Base-by-base conservation (phyloP, 1,140 invertebrate species). In the Rhopalosiphum maidis region DNA sequence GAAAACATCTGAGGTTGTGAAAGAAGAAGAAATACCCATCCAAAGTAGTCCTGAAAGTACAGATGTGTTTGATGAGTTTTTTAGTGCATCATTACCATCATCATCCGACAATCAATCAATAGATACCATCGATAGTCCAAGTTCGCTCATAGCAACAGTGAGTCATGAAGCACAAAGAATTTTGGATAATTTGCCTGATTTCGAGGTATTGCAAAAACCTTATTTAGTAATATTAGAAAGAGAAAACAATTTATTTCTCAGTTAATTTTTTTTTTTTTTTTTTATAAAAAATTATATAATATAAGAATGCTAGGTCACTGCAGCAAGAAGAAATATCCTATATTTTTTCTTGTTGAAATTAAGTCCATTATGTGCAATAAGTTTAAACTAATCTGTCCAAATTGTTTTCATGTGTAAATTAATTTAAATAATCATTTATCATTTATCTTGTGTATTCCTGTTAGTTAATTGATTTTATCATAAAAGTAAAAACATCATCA, bases 131-230 rank as follows among this genome's bases (percentile, higher is more conserved):
- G 68, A 91, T 37, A 48, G 35, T 51, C 30, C 41, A 51, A 91
- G 46, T 35, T 15, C 90, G 30, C 18, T 15, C 8, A 9, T 55
- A 25, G 9, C 51, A 90, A 91, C 87, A 83, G 30, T 92, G 6
- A 94, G 93, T 93, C 18, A 77, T n/a, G 90, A 94, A 86, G 93
- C 93, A 60, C 90, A 93, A 87, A 93, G 30, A n/a, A 83, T 94
- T 41, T 94, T 94, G 51, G 60, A 85, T 93, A 87, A 25, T 55
- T 48, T 94, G 23, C 93, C 93, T 82, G 83, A 94, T 88, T 55
- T 93, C 86, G 54, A 91, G n/a, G 82, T 92, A 35, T 85, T 94
- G 25, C 51, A 91, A 90, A 94, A 94, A 86, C 82, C 90, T 37
- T 94, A 94, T 46, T 87, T 94, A 55, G 93, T 82, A 54, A 82